Percentiles rank a stretch among this genome's conserved stretches.
Conservation (phyloP, 2,113 vertebrate genomes). For the Bucco capensis region DNA sequence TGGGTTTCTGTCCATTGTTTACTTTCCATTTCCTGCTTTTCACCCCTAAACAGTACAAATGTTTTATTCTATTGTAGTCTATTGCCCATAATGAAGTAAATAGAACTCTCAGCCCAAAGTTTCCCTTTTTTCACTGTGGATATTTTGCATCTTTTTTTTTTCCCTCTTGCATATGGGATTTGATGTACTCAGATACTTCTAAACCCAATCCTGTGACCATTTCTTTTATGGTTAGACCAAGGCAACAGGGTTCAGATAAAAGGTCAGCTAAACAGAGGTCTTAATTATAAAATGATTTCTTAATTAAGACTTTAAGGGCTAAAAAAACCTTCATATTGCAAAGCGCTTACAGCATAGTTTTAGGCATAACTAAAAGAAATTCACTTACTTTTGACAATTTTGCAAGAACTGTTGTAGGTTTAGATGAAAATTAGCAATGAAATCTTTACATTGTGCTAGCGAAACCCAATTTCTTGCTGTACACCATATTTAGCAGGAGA, state of each 20-base stretch:
- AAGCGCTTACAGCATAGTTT: not conserved
- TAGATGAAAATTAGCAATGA: not conserved
- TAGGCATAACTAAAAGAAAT: not conserved
- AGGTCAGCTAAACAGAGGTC: not conserved
- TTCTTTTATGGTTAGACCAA: not conserved
- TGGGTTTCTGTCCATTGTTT: not conserved
- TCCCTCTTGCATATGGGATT: not conserved
- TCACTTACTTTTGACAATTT: not conserved
- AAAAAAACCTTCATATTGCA: not conserved
- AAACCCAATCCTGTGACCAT: not conserved
- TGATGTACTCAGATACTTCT: not conserved
- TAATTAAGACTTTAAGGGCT: not conserved
- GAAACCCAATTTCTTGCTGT: not conserved
- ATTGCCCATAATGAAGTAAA: not conserved
- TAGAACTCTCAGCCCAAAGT: not conserved
- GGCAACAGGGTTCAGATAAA: not conserved
- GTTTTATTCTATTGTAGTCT: not conserved
- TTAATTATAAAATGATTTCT: not conserved
- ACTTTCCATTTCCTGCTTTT: conserved; percentile 10
- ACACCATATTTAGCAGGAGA: accelerated
- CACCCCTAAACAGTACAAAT: not conserved
- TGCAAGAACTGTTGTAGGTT: not conserved
- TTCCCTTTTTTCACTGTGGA: not conserved
- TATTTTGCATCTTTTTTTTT: not conserved
- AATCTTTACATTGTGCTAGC: not conserved